Evolutionary conservation across 2,113 vertebrate species (phyloP), one percentile per base, ranked within the genome.

Genomic region (Cygnus atratus): DNA sequence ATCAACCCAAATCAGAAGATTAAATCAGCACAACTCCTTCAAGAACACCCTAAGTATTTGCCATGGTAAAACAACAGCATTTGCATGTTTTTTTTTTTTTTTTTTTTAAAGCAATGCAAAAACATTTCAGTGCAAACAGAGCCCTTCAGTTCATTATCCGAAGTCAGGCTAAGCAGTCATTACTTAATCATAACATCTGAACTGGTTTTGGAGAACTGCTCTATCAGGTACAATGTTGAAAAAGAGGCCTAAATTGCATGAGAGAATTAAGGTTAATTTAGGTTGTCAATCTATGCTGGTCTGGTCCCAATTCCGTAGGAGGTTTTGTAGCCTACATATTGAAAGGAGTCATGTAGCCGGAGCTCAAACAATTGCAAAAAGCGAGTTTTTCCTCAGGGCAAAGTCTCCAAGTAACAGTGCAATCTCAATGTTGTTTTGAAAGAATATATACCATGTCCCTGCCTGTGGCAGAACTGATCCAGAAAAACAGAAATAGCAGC

Each of bases 341-440:
- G 86, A 92, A 93, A 87, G 48, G 28, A 91, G 78, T 43, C 41
- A 70, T 66, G 54, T 67, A 81, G 61, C 43, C 94, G 81, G 92
- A 97, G 88, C 85, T 84, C 87, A 78, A 96, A 90, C 81, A 97
- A 96, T 55, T 95, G 94, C 91, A 97, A 97, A 95, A 92, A 91
- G 16, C 48, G 85, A 95, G 55, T 90, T 96, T 96, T 92, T 95
- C 95, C 90, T 92, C 35, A 43, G 50, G 87, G 86, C 84, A 93
- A 90, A 96, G 57, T 84, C 79, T 97, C 92, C 88, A 95, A 97
- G 93, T 92, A 95, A 82, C 90, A 95, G 72, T 77, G 92, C 58
- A 59, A 97, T 94, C 83, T 95, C 93, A 92, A 88, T 96, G 88
- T 74, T 93, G 12, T 95, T 94, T 91, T 96, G 90, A 92, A 93